Evolutionary conservation across 2,113 vertebrate species (phyloP).

Genomic region (Toxostoma redivivum): DNA sequence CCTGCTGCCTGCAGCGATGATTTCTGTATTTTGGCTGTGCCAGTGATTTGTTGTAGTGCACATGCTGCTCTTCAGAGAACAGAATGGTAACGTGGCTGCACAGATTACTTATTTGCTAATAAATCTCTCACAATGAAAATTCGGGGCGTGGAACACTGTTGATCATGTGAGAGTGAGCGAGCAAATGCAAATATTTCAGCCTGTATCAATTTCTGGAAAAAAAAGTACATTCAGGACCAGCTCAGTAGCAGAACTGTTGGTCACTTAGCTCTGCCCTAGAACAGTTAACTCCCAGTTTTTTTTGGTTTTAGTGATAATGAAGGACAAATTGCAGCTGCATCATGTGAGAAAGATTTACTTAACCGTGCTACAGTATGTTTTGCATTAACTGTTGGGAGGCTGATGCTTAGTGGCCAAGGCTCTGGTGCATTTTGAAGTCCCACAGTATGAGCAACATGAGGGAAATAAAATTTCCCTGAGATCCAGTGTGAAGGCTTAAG

Average conservation of each 20-base stretch:
- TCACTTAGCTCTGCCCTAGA: neutral
- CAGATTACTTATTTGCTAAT: neutral
- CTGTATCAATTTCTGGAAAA: neutral
- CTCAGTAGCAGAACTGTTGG: neutral
- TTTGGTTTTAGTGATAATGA: neutral
- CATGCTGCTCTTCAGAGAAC: neutral
- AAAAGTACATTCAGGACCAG: neutral
- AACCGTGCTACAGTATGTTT: neutral
- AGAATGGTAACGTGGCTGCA: neutral
- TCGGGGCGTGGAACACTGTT: neutral
- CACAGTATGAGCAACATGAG: neutral
- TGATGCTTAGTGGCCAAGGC: neutral
- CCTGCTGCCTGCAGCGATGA: neutral
- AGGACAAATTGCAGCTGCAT: neutral
- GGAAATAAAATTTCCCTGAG: neutral
- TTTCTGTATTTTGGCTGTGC: neutral
- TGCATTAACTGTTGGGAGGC: neutral
- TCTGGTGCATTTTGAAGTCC: neutral
- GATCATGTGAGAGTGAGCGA: neutral
- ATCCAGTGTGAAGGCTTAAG: neutral
- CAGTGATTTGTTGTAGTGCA: neutral
- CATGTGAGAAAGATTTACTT: neutral
- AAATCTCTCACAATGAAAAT: fast-evolving
- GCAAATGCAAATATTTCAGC: neutral
- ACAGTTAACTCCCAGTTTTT: neutral